Evolutionary conservation across 2,113 vertebrate genomes (phyloP).

Genomic region (Tragelaphus strepsiceros): DNA sequence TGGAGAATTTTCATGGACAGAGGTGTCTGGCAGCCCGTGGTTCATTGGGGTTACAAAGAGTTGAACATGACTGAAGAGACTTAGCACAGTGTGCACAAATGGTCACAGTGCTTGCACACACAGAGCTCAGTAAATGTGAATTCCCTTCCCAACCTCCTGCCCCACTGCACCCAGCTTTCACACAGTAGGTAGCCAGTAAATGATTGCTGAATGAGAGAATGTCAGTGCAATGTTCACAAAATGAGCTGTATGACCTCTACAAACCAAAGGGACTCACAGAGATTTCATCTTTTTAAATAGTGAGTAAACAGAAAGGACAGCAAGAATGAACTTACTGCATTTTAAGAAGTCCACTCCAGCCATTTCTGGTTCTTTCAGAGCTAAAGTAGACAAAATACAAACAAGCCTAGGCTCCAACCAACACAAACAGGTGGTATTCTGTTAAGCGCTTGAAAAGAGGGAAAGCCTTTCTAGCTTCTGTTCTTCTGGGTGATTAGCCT

Average conservation of each 20-base stretch:
- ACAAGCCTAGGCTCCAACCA: background rate
- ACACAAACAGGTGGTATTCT: background rate
- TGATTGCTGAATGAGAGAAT: background rate
- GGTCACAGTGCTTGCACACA: background rate
- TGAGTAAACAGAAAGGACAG: background rate
- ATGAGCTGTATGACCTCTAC: background rate
- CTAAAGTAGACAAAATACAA: background rate
- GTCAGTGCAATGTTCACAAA: background rate
- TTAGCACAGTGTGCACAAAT: background rate
- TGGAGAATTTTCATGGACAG: background rate
- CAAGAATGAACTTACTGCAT: background rate
- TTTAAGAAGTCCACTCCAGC: background rate
- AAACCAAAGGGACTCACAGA: background rate
- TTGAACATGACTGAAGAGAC: background rate
- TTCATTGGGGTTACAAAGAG: background rate
- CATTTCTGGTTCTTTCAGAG: background rate
- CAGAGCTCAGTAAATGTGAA: background rate
- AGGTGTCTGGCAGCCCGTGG: background rate
- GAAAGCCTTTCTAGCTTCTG: background rate
- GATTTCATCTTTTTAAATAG: background rate
- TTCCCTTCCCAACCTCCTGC: background rate
- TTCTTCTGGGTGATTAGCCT: background rate
- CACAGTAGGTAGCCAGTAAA: background rate
- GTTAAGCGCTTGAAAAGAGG: background rate
- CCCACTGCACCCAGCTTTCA: background rate